Conservation (phyloP, 1,140 invertebrate species). For the Neuroterus valhalla region DNA sequence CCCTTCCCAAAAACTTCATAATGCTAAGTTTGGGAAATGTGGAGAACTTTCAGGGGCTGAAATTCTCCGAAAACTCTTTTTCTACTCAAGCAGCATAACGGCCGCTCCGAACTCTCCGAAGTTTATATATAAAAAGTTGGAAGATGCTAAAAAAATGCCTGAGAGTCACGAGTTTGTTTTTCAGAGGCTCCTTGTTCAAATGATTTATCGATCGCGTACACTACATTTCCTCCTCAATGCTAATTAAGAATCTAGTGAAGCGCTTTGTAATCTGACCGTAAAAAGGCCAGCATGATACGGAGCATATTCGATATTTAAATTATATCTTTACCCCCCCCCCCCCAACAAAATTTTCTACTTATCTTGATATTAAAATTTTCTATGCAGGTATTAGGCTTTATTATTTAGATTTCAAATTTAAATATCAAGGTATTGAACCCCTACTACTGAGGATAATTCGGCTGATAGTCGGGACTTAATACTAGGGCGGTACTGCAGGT, state of each 20-base stretch:
- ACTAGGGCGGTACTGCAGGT: too few species aligned
- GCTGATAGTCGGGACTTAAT: too few species aligned
- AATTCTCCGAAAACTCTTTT: constrained; percentile 16
- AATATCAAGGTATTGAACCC: too few species aligned
- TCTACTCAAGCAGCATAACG: constrained; percentile 24
- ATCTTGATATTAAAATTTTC: too few species aligned
- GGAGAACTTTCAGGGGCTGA: constrained; percentile 1
- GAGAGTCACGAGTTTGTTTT: constrained; percentile 40
- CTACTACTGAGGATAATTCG: too few species aligned
- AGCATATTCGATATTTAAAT: constrained; percentile 33
- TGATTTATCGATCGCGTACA: constrained; percentile 62
- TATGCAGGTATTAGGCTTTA: too few species aligned
- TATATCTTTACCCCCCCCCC: too few species aligned
- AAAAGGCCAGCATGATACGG: constrained; percentile 64
- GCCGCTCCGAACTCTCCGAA: constrained; percentile 43
- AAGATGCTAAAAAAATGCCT: constrained; percentile 39
- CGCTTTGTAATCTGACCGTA: constrained; percentile 47
- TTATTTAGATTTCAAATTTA: too few species aligned
- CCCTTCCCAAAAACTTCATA: constrained; percentile 12
- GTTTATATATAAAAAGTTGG: constrained; percentile 61
- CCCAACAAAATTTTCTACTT: too few species aligned
- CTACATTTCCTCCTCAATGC: constrained; percentile 64
- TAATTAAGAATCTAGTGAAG: constrained; percentile 69
- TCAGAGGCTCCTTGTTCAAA: constrained; percentile 54
- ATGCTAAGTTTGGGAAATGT: constrained; percentile 10